These are phyloP conservation scores for Schmidtea mediterranea DNA, from an alignment of 1,140 invertebrate genomes.

Conservation along the genomic window DNA sequence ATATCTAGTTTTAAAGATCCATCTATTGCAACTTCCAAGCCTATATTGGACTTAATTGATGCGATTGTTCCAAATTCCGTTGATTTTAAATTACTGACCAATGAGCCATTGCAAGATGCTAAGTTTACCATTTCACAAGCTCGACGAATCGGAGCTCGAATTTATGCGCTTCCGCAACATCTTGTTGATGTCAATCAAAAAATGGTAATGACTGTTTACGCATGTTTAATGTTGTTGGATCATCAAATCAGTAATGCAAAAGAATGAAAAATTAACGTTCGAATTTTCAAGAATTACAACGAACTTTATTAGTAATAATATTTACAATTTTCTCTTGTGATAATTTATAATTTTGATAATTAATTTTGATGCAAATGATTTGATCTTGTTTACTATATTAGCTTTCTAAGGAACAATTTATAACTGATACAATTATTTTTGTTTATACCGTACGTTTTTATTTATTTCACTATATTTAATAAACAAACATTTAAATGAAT, in stretches of 20 bases:
- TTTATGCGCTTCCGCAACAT: conserved; percentile 95
- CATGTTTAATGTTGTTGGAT: conserved; percentile 84
- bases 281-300: too few species aligned
- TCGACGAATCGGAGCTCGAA: conserved; percentile 72
- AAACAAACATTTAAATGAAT: too few species aligned
- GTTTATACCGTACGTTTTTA: too few species aligned
- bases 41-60: conserved; percentile 79
- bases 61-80: conserved; percentile 76
- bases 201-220: conserved; percentile 98
- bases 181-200: conserved; percentile 89
- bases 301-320: too few species aligned
- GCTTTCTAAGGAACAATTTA: too few species aligned
- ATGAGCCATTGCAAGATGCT: conserved; percentile 79
- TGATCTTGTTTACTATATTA: too few species aligned
- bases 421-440: too few species aligned
- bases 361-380: too few species aligned
- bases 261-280: not conserved
- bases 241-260: conserved; percentile 6
- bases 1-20: conserved; percentile 67
- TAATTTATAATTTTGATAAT: too few species aligned
- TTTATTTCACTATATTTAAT: too few species aligned
- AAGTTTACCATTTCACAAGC: conserved; percentile 96
- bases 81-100: conserved; percentile 30
- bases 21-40: conserved; percentile 49
- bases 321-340: too few species aligned